A percentile compares a stretch with the other conserved stretches of the same genome.
Conservation (phyloP, 1,140 invertebrate genomes). For the Sipha flava region DNA sequence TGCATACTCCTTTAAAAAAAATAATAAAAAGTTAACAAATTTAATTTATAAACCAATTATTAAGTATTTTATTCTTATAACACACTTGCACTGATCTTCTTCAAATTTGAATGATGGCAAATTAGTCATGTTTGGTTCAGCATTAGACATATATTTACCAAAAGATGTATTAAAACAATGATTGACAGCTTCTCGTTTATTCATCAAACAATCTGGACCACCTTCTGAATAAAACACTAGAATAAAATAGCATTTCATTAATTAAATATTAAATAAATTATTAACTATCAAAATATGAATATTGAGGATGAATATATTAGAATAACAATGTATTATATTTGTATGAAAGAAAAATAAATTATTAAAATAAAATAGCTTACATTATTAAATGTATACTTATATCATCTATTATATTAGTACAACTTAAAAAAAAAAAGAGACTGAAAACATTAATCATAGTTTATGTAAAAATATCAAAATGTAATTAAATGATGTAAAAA, state of each 20-base stretch:
- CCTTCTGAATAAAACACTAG: slow-evolving; percentile 68
- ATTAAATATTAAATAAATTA: too few species aligned
- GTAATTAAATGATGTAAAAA: too few species aligned
- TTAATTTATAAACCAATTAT: background rate
- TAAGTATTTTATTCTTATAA: slow-evolving; percentile 35
- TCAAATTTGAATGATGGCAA: slow-evolving; percentile 51
- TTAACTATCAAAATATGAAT: too few species aligned
- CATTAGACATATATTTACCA: slow-evolving; percentile 44
- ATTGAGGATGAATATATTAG: too few species aligned
- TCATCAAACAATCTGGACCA: slow-evolving; percentile 61
- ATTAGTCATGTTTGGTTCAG: slow-evolving; percentile 41
- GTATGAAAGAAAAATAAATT: too few species aligned
- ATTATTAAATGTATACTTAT: too few species aligned
- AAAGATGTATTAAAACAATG: slow-evolving; percentile 57
- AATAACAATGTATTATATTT: too few species aligned
- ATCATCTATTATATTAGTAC: too few species aligned
- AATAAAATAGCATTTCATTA: slow-evolving; percentile 41
- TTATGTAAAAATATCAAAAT: too few species aligned
- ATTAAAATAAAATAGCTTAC: too few species aligned
- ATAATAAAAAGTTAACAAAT: slow-evolving; percentile 30
- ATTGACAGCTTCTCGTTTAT: slow-evolving; percentile 52
- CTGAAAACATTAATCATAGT: too few species aligned
- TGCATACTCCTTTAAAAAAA: slow-evolving; percentile 50
- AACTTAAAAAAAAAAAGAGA: too few species aligned
- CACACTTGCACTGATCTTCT: slow-evolving; percentile 49